Evolutionary conservation across 1,140 invertebrate genomes (phyloP), one percentile per base, ranked within the genome.

Genomic region (Drosophila lowei): DNA sequence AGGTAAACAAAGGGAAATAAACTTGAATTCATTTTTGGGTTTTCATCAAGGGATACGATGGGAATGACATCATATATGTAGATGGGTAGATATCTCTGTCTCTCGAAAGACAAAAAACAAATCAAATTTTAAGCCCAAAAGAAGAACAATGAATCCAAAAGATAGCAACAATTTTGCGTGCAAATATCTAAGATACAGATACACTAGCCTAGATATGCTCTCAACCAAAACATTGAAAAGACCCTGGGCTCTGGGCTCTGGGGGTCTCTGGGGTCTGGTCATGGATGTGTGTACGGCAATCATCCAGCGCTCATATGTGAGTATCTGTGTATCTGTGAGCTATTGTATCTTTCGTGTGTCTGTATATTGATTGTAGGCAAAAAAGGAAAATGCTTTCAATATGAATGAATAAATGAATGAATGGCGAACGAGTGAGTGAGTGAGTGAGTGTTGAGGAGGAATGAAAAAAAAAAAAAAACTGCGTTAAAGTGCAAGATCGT

Each of bases 111-210:
- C 34, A 72, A 63, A 66, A 61, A 38, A 66, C 30, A 68, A 48
- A 75, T 66, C 52, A 80, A 76, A 80, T 56, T 80, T 76, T 57
- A 79, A 65, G 2, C 15, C 15, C 11, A 49, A 11, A 34, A 42
- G 25, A 28, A 65, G 52, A 47, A 66, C 71, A 73, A 74, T 53
- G 25, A 74, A 66, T 38, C 34, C 34, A 58, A 72, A 71, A 48
- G 46, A 48, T 49, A 77, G 74, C 66, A 75, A 80, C 83, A 83
- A 88, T 90, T 90, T 90, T 89, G 89, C 89, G 89, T 90, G 89
- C 89, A 90, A 90, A 90, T 90, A 90, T 90, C 89, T 90, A 86
- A 90, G 89, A 90, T 90, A 90, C 81, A 90, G 89, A 90, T 90
- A 90, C 81, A 90, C 89, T 90, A 90, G 89, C 89, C 89, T 73